Conservation (phyloP, 2,113 vertebrate genomes). For the Asarcornis scutulata region DNA sequence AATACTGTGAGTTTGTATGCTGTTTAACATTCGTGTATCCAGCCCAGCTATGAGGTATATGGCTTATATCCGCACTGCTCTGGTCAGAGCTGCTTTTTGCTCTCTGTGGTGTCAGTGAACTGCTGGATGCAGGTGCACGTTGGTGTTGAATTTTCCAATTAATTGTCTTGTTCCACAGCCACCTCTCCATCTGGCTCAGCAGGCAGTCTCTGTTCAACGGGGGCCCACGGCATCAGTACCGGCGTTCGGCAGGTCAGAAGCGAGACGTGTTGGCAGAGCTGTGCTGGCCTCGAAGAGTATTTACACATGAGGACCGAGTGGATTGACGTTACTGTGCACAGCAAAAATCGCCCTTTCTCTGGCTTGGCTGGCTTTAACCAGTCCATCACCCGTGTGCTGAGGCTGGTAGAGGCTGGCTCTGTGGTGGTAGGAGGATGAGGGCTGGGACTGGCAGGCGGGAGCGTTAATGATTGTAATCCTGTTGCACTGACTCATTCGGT, state of each 20-base stretch:
- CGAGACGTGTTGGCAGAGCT: not conserved
- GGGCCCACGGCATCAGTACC: not conserved
- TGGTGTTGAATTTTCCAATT: not conserved
- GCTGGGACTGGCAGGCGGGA: not conserved
- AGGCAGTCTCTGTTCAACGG: not conserved
- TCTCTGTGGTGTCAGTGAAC: not conserved
- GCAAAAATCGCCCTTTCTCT: not conserved
- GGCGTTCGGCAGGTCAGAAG: not conserved
- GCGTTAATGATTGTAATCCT: not conserved
- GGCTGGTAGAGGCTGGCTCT: not conserved
- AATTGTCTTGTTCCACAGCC: not conserved
- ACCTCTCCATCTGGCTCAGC: conserved; percentile 14
- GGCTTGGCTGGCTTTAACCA: not conserved
- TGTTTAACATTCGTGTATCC: not conserved
- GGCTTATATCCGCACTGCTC: not conserved
- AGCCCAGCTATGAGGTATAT: not conserved
- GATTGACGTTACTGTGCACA: not conserved
- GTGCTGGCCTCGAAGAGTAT: not conserved
- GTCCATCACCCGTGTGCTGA: not conserved
- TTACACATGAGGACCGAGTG: not conserved
- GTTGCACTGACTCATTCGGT: not conserved
- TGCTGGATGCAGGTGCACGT: not conserved
- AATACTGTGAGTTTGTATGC: not conserved
- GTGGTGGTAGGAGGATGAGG: not conserved
- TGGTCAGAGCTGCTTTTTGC: not conserved